A percentile compares a stretch with the other conserved stretches of the same genome.
Evolutionary conservation across 1,140 invertebrate species (phyloP).

Genomic region (Drosophila watanabei): DNA sequence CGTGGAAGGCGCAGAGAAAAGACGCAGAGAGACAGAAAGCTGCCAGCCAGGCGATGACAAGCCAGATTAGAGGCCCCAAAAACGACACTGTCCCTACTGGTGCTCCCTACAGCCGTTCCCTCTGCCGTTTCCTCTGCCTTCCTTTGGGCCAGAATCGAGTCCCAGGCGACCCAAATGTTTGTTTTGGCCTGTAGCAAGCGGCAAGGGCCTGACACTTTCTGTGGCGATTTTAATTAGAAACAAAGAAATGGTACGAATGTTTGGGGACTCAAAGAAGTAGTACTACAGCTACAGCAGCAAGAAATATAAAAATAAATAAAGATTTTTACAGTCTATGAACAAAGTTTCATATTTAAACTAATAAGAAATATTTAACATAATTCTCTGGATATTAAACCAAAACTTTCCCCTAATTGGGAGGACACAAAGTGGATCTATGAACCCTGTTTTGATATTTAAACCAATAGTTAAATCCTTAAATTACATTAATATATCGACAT

Average conservation of each 20-base stretch:
- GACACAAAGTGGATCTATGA: no score
- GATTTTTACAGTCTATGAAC: neutral
- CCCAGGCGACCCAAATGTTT: constrained; percentile 67
- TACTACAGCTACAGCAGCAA: neutral
- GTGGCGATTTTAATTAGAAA: constrained; percentile 81
- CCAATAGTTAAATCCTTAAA: no score
- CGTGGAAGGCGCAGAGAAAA: constrained; percentile 60
- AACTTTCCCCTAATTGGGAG: no score
- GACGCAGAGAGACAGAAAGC: constrained; percentile 71
- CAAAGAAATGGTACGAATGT: neutral
- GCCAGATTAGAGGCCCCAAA: constrained; percentile 64
- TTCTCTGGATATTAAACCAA: no score
- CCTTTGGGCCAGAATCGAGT: constrained; percentile 22
- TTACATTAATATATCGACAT: no score
- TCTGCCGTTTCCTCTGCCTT: neutral
- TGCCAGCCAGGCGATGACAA: constrained; percentile 80
- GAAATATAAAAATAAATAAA: neutral
- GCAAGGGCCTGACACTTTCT: constrained; percentile 78
- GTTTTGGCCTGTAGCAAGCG: constrained; percentile 24
- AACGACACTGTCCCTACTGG: constrained; percentile 61
- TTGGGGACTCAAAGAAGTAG: neutral
- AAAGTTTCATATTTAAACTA: neutral
- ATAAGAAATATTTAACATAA: neutral
- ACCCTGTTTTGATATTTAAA: no score
- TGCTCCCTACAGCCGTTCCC: neutral